These are phyloP conservation scores for Poeciliopsis infans DNA, from an alignment of 2,797 vertebrate genomes.

Conservation along the genomic window DNA sequence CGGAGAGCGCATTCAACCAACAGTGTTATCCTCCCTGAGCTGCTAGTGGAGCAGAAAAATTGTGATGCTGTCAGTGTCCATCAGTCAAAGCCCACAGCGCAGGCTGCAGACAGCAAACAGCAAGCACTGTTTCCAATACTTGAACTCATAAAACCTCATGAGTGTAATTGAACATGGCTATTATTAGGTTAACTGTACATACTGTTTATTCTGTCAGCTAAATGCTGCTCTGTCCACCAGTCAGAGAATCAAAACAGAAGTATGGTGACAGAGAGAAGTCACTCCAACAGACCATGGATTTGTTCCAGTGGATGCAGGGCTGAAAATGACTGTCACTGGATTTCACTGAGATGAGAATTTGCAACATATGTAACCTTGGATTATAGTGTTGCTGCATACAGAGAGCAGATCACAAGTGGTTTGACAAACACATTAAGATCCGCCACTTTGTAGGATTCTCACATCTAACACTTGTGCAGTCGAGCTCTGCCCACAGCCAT, in stretches of 20 bases:
- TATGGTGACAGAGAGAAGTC: slow-evolving; percentile 48
- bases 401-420: slow-evolving; percentile 63
- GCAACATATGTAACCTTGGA: slow-evolving; percentile 70
- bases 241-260: slow-evolving; percentile 32
- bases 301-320: slow-evolving; percentile 42
- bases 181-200: slow-evolving; percentile 58
- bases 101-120: slow-evolving; percentile 40
- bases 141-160: slow-evolving; percentile 39
- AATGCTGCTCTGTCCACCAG: slow-evolving; percentile 28
- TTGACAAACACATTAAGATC: slow-evolving; percentile 72
- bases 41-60: slow-evolving; percentile 22
- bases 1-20: slow-evolving; percentile 16
- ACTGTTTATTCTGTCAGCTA: slow-evolving; percentile 14
- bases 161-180: slow-evolving; percentile 57
- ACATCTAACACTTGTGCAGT: slow-evolving; percentile 35
- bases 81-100: slow-evolving; percentile 28
- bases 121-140: slow-evolving; percentile 55
- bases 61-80: slow-evolving; percentile 29
- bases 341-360: slow-evolving; percentile 63
- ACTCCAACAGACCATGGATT: slow-evolving; percentile 42
- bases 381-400: slow-evolving; percentile 57
- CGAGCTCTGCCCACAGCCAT: slow-evolving; percentile 30
- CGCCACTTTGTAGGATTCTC: slow-evolving; percentile 42
- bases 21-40: slow-evolving; percentile 18
- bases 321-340: slow-evolving; percentile 65